Percentiles rank a stretch among this genome's conserved stretches.
These are phyloP conservation scores for Eupithecia centaureata DNA, from an alignment of 2,888 invertebrate species.

Conservation along the genomic window DNA sequence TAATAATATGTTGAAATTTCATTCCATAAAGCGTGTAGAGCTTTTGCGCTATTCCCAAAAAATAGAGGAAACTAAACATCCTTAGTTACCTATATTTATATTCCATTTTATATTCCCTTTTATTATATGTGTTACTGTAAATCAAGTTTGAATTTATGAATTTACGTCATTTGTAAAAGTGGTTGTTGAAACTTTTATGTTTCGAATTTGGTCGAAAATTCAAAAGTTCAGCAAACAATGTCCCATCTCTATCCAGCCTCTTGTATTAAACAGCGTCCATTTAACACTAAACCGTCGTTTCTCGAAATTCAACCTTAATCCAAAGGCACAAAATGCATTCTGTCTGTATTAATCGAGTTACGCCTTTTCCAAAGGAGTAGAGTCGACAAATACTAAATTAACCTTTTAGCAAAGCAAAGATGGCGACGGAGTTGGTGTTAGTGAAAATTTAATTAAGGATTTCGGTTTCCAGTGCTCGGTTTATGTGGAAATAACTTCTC, in stretches of 20 bases:
- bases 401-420: conserved; percentile 60
- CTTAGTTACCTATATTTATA: no score
- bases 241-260: conserved; percentile 14
- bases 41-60: no score
- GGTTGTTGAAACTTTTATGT: neutral
- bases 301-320: conserved; percentile 18
- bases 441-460: conserved; percentile 62
- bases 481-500: conserved; percentile 35
- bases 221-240: neutral
- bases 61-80: no score
- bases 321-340: conserved; percentile 27
- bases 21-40: no score
- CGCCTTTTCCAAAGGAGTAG: conserved; percentile 40
- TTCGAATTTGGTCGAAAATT: conserved; percentile 9
- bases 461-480: conserved; percentile 44
- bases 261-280: conserved; percentile 5
- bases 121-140: no score
- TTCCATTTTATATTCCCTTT: no score
- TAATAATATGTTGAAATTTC: no score
- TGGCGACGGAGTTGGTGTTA: conserved; percentile 54
- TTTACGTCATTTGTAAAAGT: neutral
- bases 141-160: no score
- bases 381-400: conserved; percentile 67
- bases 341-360: conserved; percentile 39
- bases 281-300: conserved; percentile 9